These are phyloP conservation scores for Drosophila pruinosa DNA, from an alignment of 1,140 invertebrate species.

Conservation along the genomic window DNA sequence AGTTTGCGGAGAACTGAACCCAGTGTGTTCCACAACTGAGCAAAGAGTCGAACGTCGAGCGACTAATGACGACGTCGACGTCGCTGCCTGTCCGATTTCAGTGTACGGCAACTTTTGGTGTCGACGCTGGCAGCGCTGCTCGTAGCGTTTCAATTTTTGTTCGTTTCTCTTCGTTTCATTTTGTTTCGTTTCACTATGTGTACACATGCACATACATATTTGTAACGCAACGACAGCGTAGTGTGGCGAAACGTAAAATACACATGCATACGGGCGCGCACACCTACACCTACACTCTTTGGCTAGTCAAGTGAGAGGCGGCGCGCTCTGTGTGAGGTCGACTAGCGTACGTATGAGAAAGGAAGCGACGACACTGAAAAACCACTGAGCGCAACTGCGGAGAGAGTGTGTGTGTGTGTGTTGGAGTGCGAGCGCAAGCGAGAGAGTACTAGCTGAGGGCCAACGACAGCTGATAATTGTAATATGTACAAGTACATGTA, in stretches of 20 bases:
- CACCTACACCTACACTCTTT: slow-evolving; percentile 59
- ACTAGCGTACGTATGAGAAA: slow-evolving; percentile 62
- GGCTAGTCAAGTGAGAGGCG: slow-evolving; percentile 42
- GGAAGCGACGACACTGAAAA: slow-evolving; percentile 71
- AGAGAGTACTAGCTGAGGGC: slow-evolving; percentile 49
- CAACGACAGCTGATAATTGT: slow-evolving; percentile 69
- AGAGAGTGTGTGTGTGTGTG: slow-evolving; percentile 21
- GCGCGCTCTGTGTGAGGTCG: slow-evolving; percentile 67
- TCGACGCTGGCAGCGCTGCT: slow-evolving; percentile 54
- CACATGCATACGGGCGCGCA: slow-evolving; percentile 13
- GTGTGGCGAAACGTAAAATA: slow-evolving; percentile 44
- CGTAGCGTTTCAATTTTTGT: slow-evolving; percentile 62
- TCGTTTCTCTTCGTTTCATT: slow-evolving; percentile 52
- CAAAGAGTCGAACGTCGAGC: slow-evolving; percentile 39
- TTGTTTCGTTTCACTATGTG: slow-evolving; percentile 55
- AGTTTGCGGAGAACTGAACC: slow-evolving; percentile 68
- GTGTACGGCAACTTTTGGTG: slow-evolving; percentile 38
- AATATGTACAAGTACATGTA: background rate
- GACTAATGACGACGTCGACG: slow-evolving; percentile 24
- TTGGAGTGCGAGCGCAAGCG: slow-evolving; percentile 36
- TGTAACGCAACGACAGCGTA: slow-evolving; percentile 17
- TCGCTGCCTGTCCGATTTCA: slow-evolving; percentile 45
- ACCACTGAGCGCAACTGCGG: slow-evolving; percentile 40
- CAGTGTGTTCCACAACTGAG: slow-evolving; percentile 44
- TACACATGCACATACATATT: background rate